Evolutionary conservation across 1,140 invertebrate genomes (phyloP).

Genomic region (Zaprionus africanus): DNA sequence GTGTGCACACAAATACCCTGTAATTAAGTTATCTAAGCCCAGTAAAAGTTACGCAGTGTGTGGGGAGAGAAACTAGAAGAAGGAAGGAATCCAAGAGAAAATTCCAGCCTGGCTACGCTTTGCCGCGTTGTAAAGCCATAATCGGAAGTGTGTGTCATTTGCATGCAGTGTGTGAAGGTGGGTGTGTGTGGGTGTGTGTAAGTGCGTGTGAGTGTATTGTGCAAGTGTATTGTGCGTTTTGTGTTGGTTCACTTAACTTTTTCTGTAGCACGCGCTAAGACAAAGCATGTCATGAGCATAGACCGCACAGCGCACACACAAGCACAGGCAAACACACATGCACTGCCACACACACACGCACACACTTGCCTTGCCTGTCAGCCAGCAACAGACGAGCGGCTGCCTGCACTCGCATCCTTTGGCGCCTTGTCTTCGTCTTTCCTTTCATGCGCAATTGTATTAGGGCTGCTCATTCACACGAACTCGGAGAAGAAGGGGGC

Average conservation of each 20-base stretch:
- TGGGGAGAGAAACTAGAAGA: too few relatives aligned
- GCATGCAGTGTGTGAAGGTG: slow-evolving; percentile 40
- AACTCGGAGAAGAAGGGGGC: background rate
- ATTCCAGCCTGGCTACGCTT: background rate
- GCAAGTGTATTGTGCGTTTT: slow-evolving; percentile 7
- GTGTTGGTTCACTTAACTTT: slow-evolving; percentile 51
- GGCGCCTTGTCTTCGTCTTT: background rate
- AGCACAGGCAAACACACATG: background rate
- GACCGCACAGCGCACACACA: slow-evolving; percentile 18
- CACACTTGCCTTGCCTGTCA: slow-evolving; percentile 18
- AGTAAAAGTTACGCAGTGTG: background rate
- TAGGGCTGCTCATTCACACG: slow-evolving; percentile 38
- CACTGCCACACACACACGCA: background rate
- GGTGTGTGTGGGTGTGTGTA: slow-evolving; percentile 23
- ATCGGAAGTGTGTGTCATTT: slow-evolving; percentile 60
- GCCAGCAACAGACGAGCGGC: slow-evolving; percentile 16
- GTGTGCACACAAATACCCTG: background rate
- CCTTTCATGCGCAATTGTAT: slow-evolving; percentile 47
- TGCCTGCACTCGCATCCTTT: slow-evolving; percentile 1
- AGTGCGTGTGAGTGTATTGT: slow-evolving; percentile 13
- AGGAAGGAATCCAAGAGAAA: background rate
- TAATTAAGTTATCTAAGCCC: slow-evolving; percentile 19
- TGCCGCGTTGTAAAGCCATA: slow-evolving; percentile 20
- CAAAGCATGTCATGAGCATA: slow-evolving; percentile 59
- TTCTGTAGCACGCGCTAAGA: slow-evolving; percentile 62